These are phyloP conservation scores for Mico argentatus DNA, from an alignment of 2,797 vertebrate genomes.

Conservation along the genomic window DNA sequence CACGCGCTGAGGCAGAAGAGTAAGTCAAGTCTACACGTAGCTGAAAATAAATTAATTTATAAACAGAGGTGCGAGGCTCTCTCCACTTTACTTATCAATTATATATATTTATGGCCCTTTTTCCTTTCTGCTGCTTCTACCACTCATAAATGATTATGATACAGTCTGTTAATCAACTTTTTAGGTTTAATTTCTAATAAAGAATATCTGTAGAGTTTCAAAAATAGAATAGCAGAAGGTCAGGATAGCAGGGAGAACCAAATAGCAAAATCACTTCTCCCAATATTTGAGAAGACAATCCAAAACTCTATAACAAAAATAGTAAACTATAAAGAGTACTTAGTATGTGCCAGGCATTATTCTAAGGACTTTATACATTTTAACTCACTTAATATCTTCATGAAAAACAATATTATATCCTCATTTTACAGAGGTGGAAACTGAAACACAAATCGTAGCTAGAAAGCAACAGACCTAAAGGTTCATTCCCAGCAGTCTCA, in stretches of 20 bases:
- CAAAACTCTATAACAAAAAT: not conserved
- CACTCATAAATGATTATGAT: not conserved
- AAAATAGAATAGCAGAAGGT: not conserved
- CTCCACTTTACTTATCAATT: not conserved
- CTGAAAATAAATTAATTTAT: not conserved
- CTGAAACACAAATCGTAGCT: not conserved
- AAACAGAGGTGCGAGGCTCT: not conserved
- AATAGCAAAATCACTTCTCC: not conserved
- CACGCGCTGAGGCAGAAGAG: not conserved
- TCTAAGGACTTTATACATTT: not conserved
- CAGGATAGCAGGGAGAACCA: not conserved
- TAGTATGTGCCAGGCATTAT: not conserved
- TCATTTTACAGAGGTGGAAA: not conserved
- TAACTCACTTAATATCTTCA: not conserved
- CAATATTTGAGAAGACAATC: not conserved
- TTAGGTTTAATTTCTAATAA: conserved; percentile 10
- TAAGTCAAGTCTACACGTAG: not conserved
- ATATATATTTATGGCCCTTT: not conserved
- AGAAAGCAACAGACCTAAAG: not conserved
- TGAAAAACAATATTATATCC: not conserved
- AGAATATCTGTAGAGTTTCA: not conserved
- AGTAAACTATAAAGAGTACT: not conserved
- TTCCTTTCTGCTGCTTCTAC: not conserved
- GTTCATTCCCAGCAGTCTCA: not conserved
- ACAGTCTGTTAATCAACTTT: not conserved